phyloP scores from a whole-genome alignment of 1,140 invertebrate genomes.

The Panagrolaimus sp. region DNA sequence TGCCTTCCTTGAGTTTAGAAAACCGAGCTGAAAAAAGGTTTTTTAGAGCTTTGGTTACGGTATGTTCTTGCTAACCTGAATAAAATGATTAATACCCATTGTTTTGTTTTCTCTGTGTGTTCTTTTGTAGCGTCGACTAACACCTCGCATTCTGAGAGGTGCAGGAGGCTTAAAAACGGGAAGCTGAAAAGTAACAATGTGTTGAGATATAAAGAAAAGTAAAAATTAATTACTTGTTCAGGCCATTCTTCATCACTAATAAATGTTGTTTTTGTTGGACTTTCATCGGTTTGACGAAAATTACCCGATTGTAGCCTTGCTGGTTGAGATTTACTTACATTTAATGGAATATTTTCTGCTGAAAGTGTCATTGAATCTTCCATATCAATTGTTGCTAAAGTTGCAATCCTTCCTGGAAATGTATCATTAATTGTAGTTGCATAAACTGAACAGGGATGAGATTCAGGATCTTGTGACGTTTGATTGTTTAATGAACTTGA shows the following conservation, averaged over 20 bases:
- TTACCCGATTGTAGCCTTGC: conserved; percentile 10
- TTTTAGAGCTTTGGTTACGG: too few relatives aligned
- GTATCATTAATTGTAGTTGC: conserved; percentile 1
- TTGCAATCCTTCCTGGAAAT: background rate
- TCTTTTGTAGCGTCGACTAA: background rate
- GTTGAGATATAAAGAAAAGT: background rate
- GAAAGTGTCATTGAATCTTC: background rate
- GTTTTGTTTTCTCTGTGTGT: background rate
- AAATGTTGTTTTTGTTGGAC: conserved; percentile 22
- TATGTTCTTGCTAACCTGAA: too few relatives aligned
- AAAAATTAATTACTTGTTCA: background rate
- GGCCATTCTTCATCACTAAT: conserved; percentile 21
- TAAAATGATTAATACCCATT: conserved; percentile 6
- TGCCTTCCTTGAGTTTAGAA: conserved; percentile 46
- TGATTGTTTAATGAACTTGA: conserved; percentile 2
- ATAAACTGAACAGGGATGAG: background rate
- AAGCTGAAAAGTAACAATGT: background rate
- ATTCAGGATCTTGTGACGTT: conserved; percentile 1
- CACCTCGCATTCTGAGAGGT: background rate
- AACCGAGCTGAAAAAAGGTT: conserved; percentile 33
- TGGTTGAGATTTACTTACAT: background rate
- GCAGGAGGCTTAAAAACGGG: background rate
- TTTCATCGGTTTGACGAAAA: conserved; percentile 19
- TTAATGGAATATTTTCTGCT: conserved; percentile 6
- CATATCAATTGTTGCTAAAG: background rate